Percentiles rank a stretch among this genome's conserved stretches.
Conservation (phyloP, 2,797 vertebrate genomes). For the Enteromius treurensis region DNA sequence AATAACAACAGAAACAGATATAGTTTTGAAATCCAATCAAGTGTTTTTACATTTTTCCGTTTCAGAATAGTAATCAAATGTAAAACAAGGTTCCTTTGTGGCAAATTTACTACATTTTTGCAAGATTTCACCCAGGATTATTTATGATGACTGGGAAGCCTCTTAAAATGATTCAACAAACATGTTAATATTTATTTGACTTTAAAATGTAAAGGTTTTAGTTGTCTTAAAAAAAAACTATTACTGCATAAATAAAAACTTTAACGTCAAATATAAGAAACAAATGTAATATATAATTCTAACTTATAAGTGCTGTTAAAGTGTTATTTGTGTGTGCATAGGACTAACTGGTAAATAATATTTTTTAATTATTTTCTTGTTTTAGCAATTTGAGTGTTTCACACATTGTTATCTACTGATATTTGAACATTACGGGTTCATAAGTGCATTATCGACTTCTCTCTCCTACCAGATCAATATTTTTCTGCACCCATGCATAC, state of each 20-base stretch:
- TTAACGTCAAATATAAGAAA: neutral
- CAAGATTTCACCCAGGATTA: neutral
- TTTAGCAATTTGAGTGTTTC: slow-evolving; percentile 12
- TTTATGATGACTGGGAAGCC: neutral
- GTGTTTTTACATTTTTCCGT: neutral
- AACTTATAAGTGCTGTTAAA: slow-evolving; percentile 41
- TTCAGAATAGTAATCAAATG: neutral
- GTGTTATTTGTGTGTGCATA: slow-evolving; percentile 9
- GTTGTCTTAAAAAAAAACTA: slow-evolving; percentile 15
- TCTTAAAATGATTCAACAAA: slow-evolving; percentile 32
- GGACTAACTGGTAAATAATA: slow-evolving; percentile 15
- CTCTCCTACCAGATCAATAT: neutral
- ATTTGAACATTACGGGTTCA: neutral
- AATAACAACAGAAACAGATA: neutral
- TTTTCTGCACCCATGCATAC: slow-evolving; percentile 7
- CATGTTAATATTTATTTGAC: slow-evolving; percentile 10
- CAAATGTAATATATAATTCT: slow-evolving; percentile 19
- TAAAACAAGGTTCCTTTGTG: neutral
- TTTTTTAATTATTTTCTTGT: neutral
- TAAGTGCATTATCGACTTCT: neutral
- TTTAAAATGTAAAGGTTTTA: slow-evolving; percentile 40
- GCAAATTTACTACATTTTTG: neutral
- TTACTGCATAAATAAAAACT: neutral
- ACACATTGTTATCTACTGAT: neutral
- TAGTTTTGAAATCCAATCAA: slow-evolving; percentile 1